Percentiles rank a stretch among this genome's conserved stretches.
These are phyloP conservation scores for Eubasilissa splendida DNA, from an alignment of 2,888 invertebrate species.

Conservation along the genomic window DNA sequence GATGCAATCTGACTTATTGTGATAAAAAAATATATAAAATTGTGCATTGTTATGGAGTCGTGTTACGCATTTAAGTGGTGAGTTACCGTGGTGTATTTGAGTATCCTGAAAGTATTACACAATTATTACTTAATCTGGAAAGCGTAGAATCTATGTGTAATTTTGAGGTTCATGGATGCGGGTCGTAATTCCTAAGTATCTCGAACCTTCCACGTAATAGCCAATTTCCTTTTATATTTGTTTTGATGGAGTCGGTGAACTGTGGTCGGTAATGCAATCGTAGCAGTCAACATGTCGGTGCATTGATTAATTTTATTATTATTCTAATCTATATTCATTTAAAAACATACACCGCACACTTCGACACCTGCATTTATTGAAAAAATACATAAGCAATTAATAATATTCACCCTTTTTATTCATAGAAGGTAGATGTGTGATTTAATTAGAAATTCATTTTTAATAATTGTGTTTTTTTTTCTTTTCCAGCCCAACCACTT, in stretches of 20 bases:
- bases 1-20: background rate
- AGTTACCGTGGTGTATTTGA: background rate
- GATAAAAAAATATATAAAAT: no score
- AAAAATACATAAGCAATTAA: no score
- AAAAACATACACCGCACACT: no score
- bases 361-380: no score
- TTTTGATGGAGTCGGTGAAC: constrained; percentile 6
- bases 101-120: background rate
- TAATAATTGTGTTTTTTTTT: constrained; percentile 4
- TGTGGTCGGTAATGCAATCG: background rate
- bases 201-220: background rate
- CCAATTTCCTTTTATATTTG: background rate
- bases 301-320: no score
- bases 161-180: background rate
- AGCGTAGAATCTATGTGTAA: background rate
- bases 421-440: no score
- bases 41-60: constrained; percentile 35
- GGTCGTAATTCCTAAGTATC: background rate
- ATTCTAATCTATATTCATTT: no score
- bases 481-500: constrained; percentile 34
- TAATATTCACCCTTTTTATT: no score
- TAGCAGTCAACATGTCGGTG: no score
- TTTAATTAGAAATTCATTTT: background rate
- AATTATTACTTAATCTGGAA: background rate
- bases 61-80: constrained; percentile 21